A percentile compares a stretch with the other conserved stretches of the same genome.
Evolutionary conservation across 2,888 invertebrate genomes (phyloP).

Genomic region (Neoaliturus tenellus): DNA sequence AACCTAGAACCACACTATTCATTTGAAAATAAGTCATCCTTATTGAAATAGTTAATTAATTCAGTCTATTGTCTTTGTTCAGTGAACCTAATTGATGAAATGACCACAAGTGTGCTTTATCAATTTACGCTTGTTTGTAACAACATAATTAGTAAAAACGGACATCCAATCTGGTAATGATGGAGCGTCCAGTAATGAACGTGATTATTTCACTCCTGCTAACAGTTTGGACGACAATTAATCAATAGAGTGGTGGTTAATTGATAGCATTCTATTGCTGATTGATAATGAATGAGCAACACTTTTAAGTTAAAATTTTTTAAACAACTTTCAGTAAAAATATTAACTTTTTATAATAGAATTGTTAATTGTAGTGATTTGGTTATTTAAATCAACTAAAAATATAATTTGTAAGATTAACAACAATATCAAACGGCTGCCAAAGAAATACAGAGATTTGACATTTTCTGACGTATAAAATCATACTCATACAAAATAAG

Average conservation of each 20-base stretch:
- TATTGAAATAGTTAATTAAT: constrained; percentile 8
- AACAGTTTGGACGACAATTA: constrained; percentile 30
- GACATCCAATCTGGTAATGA: constrained; percentile 41
- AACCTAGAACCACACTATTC: too few relatives aligned
- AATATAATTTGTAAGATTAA: too few relatives aligned
- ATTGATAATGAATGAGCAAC: background rate
- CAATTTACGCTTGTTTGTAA: constrained; percentile 22
- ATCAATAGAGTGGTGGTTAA: constrained; percentile 12
- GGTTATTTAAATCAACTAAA: too few relatives aligned
- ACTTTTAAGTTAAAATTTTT: background rate
- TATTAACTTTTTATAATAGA: too few relatives aligned
- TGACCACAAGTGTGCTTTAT: constrained; percentile 44
- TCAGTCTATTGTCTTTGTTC: background rate
- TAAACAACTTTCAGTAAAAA: too few relatives aligned
- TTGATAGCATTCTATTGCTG: constrained; percentile 17
- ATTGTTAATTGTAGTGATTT: too few relatives aligned
- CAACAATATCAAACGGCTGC: too few relatives aligned
- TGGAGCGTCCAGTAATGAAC: background rate
- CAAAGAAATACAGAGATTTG: too few relatives aligned
- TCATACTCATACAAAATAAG: too few relatives aligned
- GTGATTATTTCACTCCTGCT: constrained; percentile 43
- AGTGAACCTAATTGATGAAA: constrained; percentile 30
- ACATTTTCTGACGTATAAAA: too few relatives aligned
- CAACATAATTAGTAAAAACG: constrained; percentile 41
- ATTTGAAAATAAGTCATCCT: background rate